Conservation (phyloP, 64 coral and sea anemone species). For the Anthopleura sola region DNA sequence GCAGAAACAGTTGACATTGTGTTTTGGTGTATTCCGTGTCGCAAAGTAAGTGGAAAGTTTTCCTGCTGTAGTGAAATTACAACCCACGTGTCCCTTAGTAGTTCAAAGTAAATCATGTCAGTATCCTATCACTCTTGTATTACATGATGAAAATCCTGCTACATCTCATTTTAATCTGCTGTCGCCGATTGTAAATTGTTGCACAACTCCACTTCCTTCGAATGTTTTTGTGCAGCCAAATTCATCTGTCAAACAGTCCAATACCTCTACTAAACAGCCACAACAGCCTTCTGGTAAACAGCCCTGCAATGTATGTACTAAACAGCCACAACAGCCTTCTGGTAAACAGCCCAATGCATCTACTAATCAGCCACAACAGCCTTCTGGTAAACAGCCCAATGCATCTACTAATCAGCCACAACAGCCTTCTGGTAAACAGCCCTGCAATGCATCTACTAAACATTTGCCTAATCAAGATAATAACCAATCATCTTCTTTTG, state of each 20-base stretch:
- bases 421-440: neutral
- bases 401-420: neutral
- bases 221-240: slow-evolving; percentile 22
- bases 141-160: slow-evolving; percentile 26
- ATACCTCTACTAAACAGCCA: neutral
- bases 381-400: slow-evolving; percentile 27
- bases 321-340: too few species aligned
- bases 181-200: slow-evolving; percentile 28
- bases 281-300: neutral
- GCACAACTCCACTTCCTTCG: slow-evolving; percentile 27
- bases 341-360: slow-evolving; percentile 3
- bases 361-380: neutral
- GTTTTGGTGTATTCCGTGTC: neutral
- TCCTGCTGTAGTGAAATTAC: slow-evolving; percentile 8
- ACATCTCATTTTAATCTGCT: slow-evolving; percentile 47
- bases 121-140: slow-evolving; percentile 35
- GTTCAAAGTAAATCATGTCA: slow-evolving; percentile 11
- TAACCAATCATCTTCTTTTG: slow-evolving; percentile 9
- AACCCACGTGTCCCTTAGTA: slow-evolving; percentile 1
- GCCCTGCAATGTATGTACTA: neutral
- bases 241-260: slow-evolving; percentile 23
- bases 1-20: slow-evolving; percentile 30
- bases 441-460: neutral
- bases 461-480: neutral
- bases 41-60: slow-evolving; percentile 24